Evolutionary conservation across 92 coral and sea anemone species (phyloP), one percentile per base, ranked within the genome.

Genomic region (Porites evermanni): DNA sequence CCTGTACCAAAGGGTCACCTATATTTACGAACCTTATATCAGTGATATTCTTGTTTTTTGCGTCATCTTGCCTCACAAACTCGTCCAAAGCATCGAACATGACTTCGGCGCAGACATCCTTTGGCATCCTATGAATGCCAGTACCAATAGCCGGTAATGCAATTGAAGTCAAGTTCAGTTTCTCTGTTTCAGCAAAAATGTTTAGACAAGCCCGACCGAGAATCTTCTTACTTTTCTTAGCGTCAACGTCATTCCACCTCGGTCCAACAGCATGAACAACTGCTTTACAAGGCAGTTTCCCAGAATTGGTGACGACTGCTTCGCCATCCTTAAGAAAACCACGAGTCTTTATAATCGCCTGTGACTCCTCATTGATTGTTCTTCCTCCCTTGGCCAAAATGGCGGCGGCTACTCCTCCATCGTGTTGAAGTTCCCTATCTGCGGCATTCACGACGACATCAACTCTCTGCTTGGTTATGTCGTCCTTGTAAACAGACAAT

Each of bases 361-460:
- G 83, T 23, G 93, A 84, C 67, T 92, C 96, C 12, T 90, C 87
- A 23, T 80, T 91, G 21, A 96, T 92, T 6, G 87, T 51, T 1
- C 10, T 2, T 6, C 98, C 98, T 72, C 98, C 98, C 77, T 92
- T 96, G 24, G 83, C 74, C 26, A 88, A 88, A 16, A 96, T 94
- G 2, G 98, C 96, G 19, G 64, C 82, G 19, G 98, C 98, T 10
- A 96, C 92, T 17, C 96, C 98, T 26, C 79, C 96, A 2, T 74
- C 78, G 54, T 92, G 98, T 3, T n/a, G 59, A 8, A 96, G 89
- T n/a, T 66, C 81, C 11, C 52, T 71, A 53, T 96, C 88, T 9
- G 98, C 95, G 8, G 98, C 92, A 70, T 96, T 96, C 4, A 96
- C 98, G 19, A 96, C 86, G 7, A 74, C 92, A 70, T 96, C 98